A percentile compares a stretch with the other conserved stretches of the same genome.
phyloP scores from a whole-genome alignment of 1,140 invertebrate genomes.

The Formica exsecta region DNA sequence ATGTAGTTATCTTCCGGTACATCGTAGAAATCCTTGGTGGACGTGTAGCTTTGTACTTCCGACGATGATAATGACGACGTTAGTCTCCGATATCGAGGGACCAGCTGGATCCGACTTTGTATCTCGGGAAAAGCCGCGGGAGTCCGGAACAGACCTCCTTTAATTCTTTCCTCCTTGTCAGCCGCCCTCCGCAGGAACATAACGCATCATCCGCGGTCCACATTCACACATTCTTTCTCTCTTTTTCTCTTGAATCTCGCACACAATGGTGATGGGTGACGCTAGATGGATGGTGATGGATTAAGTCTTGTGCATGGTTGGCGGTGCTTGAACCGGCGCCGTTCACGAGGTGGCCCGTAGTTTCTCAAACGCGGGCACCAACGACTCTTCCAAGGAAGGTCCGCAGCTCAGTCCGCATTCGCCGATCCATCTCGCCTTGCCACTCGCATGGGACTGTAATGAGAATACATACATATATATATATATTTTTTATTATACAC shows the following conservation, averaged over 20 bases:
- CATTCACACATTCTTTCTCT: constrained; percentile 64
- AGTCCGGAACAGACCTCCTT: background rate
- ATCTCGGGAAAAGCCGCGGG: constrained; percentile 33
- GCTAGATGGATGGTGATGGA: constrained; percentile 82
- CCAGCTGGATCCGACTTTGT: constrained; percentile 30
- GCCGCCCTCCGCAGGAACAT: constrained; percentile 67
- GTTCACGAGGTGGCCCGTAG: constrained; percentile 85
- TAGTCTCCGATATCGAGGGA: constrained; percentile 22
- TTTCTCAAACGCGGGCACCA: constrained; percentile 84
- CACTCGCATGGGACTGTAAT: constrained; percentile 91
- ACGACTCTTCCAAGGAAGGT: constrained; percentile 82
- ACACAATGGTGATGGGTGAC: constrained; percentile 78
- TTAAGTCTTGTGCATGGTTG: constrained; percentile 85
- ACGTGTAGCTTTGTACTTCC: constrained; percentile 29
- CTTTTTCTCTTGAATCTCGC: constrained; percentile 30
- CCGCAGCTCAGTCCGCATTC: constrained; percentile 87
- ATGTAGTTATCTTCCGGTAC: background rate
- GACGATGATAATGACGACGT: background rate
- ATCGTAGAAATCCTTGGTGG: constrained; percentile 12
- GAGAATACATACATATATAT: constrained; percentile 3
- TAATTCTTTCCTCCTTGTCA: constrained; percentile 7
- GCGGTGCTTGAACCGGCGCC: constrained; percentile 36
- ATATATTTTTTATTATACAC: too few relatives aligned
- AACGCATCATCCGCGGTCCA: constrained; percentile 64
- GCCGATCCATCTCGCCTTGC: constrained; percentile 92